phyloP scores from a whole-genome alignment of 2,797 vertebrate genomes.

The Microtus agrestis region DNA sequence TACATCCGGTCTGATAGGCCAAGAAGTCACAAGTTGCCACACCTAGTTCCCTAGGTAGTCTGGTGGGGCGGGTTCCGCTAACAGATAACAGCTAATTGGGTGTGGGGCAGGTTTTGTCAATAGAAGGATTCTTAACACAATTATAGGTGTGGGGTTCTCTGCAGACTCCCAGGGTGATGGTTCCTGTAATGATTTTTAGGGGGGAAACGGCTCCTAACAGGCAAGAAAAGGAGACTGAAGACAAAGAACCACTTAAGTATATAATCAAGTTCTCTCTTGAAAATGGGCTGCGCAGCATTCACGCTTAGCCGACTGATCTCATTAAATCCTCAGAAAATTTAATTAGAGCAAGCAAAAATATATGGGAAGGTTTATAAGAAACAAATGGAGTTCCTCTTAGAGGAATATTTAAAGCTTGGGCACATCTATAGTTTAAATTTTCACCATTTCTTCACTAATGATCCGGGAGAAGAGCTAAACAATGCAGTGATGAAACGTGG shows the following conservation, averaged over 20 bases:
- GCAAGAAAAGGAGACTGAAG: background rate
- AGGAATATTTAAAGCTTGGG: background rate
- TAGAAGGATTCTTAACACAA: too few species aligned
- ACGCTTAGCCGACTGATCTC: background rate
- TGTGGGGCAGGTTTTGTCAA: too few species aligned
- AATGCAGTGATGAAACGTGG: background rate
- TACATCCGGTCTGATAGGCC: too few species aligned
- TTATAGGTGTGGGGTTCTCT: too few species aligned
- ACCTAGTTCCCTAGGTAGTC: too few species aligned
- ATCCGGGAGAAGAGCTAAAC: background rate
- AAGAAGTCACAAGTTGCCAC: too few species aligned
- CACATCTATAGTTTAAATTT: background rate
- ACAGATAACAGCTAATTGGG: too few species aligned
- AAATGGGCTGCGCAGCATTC: background rate
- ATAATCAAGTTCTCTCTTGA: background rate
- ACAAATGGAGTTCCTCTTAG: background rate
- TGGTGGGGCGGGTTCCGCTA: too few species aligned
- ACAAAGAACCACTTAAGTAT: background rate
- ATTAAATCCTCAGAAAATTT: constrained; percentile 21
- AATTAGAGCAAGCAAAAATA: constrained; percentile 51
- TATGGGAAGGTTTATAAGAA: background rate
- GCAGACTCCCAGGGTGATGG: too few species aligned
- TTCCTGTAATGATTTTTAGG: too few species aligned
- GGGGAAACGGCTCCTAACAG: too few species aligned
- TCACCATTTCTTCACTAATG: background rate